phyloP scores from a whole-genome alignment of 2,888 invertebrate genomes.

The Sarcophaga rosellei region DNA sequence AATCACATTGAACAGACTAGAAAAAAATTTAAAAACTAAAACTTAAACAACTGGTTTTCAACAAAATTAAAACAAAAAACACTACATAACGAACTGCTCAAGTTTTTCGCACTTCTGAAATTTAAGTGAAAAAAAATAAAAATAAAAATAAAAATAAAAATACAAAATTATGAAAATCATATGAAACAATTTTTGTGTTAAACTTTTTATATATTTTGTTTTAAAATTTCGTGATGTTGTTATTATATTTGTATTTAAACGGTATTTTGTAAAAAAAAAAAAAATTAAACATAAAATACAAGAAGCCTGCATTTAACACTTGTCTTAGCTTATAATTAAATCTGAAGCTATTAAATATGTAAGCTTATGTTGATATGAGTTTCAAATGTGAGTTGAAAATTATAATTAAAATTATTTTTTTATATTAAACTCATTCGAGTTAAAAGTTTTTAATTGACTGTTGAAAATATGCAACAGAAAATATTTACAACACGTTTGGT shows the following conservation, averaged over 20 bases:
- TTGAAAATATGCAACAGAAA: background rate
- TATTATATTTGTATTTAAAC: constrained; percentile 39
- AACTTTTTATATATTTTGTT: constrained; percentile 3
- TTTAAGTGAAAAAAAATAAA: constrained; percentile 21
- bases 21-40: constrained; percentile 21
- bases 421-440: background rate
- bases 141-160: too few species aligned
- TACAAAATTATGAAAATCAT: constrained; percentile 42
- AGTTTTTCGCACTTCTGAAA: constrained; percentile 63
- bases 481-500: constrained; percentile 20
- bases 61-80: constrained; percentile 17
- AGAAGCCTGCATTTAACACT: constrained; percentile 61
- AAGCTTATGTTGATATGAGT: constrained; percentile 46
- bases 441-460: constrained; percentile 8
- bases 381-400: constrained; percentile 20
- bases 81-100: constrained; percentile 47
- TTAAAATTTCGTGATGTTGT: constrained; percentile 29
- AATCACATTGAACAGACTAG: constrained; percentile 54
- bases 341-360: constrained; percentile 53
- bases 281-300: background rate
- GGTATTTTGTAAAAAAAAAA: constrained; percentile 23
- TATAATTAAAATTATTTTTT: constrained; percentile 29
- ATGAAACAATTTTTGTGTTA: constrained; percentile 26
- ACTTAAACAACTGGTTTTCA: constrained; percentile 58
- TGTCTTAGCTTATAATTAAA: constrained; percentile 63